Evolutionary conservation across 1,140 invertebrate genomes (phyloP).

Genomic region (Plutomurus gul): DNA sequence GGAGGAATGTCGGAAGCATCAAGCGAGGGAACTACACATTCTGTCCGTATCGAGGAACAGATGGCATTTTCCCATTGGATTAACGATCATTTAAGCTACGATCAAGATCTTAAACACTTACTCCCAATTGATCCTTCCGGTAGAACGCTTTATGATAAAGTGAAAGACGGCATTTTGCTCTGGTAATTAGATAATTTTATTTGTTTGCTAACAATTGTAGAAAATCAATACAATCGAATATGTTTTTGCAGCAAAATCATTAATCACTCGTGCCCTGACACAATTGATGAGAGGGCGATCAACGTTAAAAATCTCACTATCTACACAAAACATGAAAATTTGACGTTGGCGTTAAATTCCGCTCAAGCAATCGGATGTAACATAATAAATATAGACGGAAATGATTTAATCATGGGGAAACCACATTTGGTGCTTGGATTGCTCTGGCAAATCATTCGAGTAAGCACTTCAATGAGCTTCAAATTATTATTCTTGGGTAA

Average conservation of each 20-base stretch:
- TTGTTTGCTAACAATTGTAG: too few relatives aligned
- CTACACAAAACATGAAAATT: slow-evolving; percentile 95
- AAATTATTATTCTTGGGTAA: neutral
- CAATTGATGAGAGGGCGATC: slow-evolving; percentile 97
- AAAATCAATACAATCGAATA: neutral
- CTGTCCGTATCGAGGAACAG: slow-evolving; percentile 90
- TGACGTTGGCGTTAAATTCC: slow-evolving; percentile 91
- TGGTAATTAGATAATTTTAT: slow-evolving; percentile 78
- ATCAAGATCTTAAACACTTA: slow-evolving; percentile 71
- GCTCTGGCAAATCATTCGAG: slow-evolving; percentile 97
- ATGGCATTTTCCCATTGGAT: slow-evolving; percentile 98
- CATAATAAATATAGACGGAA: slow-evolving; percentile 97
- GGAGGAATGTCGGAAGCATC: slow-evolving; percentile 95
- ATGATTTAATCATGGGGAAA: slow-evolving; percentile 91
- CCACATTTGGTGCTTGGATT: slow-evolving; percentile 95
- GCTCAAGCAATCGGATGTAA: slow-evolving; percentile 97
- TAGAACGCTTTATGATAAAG: slow-evolving; percentile 86
- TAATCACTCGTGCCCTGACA: slow-evolving; percentile 97
- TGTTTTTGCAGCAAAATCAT: slow-evolving; percentile 87
- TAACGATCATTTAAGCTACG: slow-evolving; percentile 86
- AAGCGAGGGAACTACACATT: slow-evolving; percentile 91
- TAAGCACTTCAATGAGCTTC: slow-evolving; percentile 55
- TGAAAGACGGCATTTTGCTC: slow-evolving; percentile 93
- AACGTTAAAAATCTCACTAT: slow-evolving; percentile 95
- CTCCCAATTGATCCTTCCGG: slow-evolving; percentile 90